These are phyloP conservation scores for Eriocheir sinensis DNA, from an alignment of 1,140 invertebrate genomes.

Conservation along the genomic window DNA sequence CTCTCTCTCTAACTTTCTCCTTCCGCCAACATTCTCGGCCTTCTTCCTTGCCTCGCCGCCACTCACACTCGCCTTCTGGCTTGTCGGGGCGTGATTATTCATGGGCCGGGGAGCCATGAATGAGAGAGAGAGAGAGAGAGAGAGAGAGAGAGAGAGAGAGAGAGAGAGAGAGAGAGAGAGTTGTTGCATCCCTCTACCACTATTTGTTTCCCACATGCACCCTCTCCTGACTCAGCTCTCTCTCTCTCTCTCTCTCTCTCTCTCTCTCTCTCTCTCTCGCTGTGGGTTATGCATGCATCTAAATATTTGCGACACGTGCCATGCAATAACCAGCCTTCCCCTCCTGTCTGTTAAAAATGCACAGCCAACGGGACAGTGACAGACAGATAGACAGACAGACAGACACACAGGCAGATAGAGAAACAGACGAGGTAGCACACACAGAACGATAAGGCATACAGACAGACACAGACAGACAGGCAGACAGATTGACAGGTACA, in stretches of 20 bases:
- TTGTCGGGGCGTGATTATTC: neutral
- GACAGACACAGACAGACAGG: neutral
- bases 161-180: slow-evolving; percentile 2
- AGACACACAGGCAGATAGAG: neutral
- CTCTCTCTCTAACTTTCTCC: neutral
- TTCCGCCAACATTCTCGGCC: neutral
- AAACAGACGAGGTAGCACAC: too few species aligned
- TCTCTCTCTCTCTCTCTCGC: slow-evolving; percentile 1
- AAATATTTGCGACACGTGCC: neutral
- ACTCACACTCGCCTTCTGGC: neutral
- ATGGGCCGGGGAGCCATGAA: neutral
- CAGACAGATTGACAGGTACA: neutral
- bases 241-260: slow-evolving; percentile 20
- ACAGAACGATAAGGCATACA: too few species aligned
- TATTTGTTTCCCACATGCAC: neutral
- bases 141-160: slow-evolving; percentile 19
- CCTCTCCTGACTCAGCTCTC: neutral
- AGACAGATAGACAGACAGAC: neutral
- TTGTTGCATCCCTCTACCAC: neutral
- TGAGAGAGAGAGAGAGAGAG: slow-evolving; percentile 2
- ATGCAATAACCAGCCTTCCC: neutral
- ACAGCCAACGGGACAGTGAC: neutral
- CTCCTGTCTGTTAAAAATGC: too few species aligned
- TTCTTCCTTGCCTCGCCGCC: too few species aligned
- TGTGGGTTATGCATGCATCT: neutral